Percentiles rank a stretch among this genome's conserved stretches.
Conservation (phyloP, 2,888 invertebrate genomes). For the Anarsia innoxiella region DNA sequence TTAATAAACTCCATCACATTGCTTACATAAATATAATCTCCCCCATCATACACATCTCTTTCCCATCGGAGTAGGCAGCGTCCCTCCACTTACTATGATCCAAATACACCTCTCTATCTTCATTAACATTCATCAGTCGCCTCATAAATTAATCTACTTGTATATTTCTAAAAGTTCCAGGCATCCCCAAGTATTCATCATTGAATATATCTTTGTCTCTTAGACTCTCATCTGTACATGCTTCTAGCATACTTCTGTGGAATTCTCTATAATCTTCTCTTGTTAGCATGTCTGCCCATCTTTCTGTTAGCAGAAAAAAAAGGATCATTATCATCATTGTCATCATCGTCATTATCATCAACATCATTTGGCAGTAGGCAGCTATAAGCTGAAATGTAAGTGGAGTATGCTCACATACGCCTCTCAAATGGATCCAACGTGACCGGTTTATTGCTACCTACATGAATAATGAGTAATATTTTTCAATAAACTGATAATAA, state of each 20-base stretch:
- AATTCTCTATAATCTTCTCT: slow-evolving; percentile 29
- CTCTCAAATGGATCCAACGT: background rate
- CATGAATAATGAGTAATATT: background rate
- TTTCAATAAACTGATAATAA: background rate
- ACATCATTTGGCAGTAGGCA: too few relatives aligned
- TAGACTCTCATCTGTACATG: slow-evolving; percentile 16
- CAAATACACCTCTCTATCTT: background rate
- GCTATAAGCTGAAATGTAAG: too few relatives aligned
- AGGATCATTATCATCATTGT: background rate
- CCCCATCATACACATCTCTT: background rate
- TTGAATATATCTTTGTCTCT: slow-evolving; percentile 25
- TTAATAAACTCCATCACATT: background rate
- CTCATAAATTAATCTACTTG: slow-evolving; percentile 52
- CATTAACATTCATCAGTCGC: background rate
- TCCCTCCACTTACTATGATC: too few relatives aligned
- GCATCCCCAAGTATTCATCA: slow-evolving; percentile 48
- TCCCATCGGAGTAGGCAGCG: too few relatives aligned
- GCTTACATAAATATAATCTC: background rate
- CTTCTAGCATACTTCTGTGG: slow-evolving; percentile 15
- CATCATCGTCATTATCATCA: background rate
- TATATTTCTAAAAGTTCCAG: slow-evolving; percentile 28
- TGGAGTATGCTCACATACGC: background rate
- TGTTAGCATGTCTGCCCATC: slow-evolving; percentile 45
- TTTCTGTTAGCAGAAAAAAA: slow-evolving; percentile 33
- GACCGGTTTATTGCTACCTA: background rate